A percentile compares a stretch with the other conserved stretches of the same genome.
These are phyloP conservation scores for Taxidea taxus DNA, from an alignment of 2,113 vertebrate species.

Conservation along the genomic window DNA sequence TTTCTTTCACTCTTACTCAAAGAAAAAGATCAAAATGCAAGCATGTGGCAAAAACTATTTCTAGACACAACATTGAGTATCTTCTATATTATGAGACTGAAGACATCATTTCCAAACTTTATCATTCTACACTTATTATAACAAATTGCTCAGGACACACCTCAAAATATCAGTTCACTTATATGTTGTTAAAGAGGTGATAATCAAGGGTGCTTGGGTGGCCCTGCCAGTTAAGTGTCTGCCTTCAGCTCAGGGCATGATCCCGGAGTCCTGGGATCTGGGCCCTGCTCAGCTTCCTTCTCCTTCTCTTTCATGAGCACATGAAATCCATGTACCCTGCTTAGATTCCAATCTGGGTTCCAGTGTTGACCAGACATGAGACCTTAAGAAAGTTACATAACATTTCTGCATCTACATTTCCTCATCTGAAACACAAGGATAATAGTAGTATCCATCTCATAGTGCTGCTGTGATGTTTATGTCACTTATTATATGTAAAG, in stretches of 20 bases:
- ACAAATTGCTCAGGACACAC: neutral
- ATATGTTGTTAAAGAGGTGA: neutral
- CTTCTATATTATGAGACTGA: neutral
- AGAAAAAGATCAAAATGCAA: neutral
- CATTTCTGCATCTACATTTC: neutral
- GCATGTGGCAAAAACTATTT: neutral
- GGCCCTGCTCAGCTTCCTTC: no score
- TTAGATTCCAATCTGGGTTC: neutral
- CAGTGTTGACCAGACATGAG: neutral
- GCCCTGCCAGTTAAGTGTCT: neutral
- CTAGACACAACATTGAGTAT: neutral
- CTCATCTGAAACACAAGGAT: neutral
- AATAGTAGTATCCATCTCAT: neutral
- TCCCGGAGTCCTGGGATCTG: no score
- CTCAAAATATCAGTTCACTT: neutral
- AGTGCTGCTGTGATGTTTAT: neutral
- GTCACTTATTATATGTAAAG: neutral
- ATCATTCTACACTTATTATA: neutral
- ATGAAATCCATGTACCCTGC: neutral
- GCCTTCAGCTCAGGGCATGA: neutral
- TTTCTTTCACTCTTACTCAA: neutral
- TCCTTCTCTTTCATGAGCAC: no score
- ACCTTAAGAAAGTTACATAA: neutral
- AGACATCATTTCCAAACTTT: neutral
- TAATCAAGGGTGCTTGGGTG: neutral